Base-by-base conservation (phyloP, 2,113 vertebrate species). In the Entomyzon cyanotis region DNA sequence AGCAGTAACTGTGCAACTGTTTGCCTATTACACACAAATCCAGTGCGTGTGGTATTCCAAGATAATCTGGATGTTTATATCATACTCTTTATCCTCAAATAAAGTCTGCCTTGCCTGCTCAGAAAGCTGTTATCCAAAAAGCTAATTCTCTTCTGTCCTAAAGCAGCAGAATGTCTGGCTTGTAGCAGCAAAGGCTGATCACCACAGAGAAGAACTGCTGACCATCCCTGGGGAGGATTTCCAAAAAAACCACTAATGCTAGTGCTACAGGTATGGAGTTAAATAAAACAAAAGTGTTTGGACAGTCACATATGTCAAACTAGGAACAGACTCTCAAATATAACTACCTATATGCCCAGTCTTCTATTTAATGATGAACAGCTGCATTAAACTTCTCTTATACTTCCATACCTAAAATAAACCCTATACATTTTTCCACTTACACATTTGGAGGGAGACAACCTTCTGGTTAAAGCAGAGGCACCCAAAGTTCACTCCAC, bases 21-120 rank as follows among this genome's bases (percentile, higher is more conserved):
- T 63, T 98, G 98, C 97, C 97, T 98, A 90, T 97, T 97, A 90
- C 50, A 77, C 92, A 94, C 82, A 94, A 95, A 97, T 81, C 95
- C 97, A 98, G 91, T 93, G 96, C 90, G 81, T 94, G 41, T 89
- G 84, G 90, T 90, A 96, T 84, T 88, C 95, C 89, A 94, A 87
- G 78, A 87, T 70, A 93, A 89, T 84, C 88, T 87, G 86, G 77
- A 90, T 80, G 65, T 74, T 87, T 84, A n/a, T 47, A 94, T 83
- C 73, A 55, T 25, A 84, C 41, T 53, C 71, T 80, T 90, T 30
- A 91, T 88, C 82, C 87, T 89, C 91, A 47, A 82, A 79, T 37
- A 95, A 98, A 97, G 92, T 79, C 94, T 82, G 79, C 78, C 95
- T 77, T 83, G 95, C 87, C 86, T 94, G 93, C 91, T 39, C 82